These are phyloP conservation scores for Micromesistius poutassou DNA, from an alignment of 2,797 vertebrate species.

Conservation along the genomic window DNA sequence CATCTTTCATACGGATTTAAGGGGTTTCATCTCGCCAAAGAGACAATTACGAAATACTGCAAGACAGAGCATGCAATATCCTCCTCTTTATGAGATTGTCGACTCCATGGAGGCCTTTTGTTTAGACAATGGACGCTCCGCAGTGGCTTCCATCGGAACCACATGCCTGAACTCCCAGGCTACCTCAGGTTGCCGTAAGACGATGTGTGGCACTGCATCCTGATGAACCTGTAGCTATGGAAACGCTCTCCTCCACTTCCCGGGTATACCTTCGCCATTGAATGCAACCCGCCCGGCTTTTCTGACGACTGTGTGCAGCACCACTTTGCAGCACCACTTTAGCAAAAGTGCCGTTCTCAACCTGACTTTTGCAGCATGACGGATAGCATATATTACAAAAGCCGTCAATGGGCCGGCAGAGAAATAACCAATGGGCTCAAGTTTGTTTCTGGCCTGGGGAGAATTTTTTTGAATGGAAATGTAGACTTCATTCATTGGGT, in stretches of 20 bases:
- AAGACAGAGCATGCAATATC: too few species aligned
- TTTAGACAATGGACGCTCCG: conserved; percentile 44
- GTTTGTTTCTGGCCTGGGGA: not conserved
- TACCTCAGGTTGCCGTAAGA: conserved; percentile 42
- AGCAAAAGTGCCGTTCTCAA: conserved; percentile 48
- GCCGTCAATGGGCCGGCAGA: not conserved
- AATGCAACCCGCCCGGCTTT: conserved; percentile 37
- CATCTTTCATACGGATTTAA: too few species aligned
- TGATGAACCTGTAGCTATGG: conserved; percentile 60
- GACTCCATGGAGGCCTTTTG: conserved; percentile 23
- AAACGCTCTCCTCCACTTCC: conserved; percentile 38
- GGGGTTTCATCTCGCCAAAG: too few species aligned
- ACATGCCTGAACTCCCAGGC: conserved; percentile 21
- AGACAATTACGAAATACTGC: too few species aligned
- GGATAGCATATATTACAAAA: not conserved
- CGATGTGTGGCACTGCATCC: conserved; percentile 43
- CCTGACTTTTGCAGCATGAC: conserved; percentile 14
- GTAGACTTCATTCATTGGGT: not conserved
- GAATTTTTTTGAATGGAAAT: not conserved
- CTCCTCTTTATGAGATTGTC: too few species aligned
- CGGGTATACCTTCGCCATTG: conserved; percentile 32
- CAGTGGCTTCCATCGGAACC: conserved; percentile 49
- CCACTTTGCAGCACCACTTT: conserved; percentile 57
- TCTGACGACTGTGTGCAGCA: conserved; percentile 31
- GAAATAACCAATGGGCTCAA: not conserved